phyloP scores from a whole-genome alignment of 2,888 invertebrate species.

The Plebejus anna region DNA sequence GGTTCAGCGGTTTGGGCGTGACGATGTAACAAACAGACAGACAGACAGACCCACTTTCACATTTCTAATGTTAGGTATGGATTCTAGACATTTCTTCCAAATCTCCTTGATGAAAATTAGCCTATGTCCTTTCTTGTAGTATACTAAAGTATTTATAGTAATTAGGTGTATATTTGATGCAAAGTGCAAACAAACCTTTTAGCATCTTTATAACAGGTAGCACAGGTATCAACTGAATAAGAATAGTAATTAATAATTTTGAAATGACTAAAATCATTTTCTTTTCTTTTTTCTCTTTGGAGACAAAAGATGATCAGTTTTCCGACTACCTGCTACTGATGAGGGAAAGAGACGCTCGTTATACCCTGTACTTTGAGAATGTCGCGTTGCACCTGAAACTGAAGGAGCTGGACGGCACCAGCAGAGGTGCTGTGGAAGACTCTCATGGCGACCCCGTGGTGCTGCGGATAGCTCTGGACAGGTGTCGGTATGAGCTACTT shows the following conservation, averaged over 20 bases:
- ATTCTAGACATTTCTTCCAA: no score
- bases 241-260: not conserved
- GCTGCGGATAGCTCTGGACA: constrained; percentile 64
- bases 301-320: constrained; percentile 66
- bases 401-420: constrained; percentile 57
- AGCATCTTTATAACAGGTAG: not conserved
- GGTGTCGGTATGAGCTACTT: constrained; percentile 54
- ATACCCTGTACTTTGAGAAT: constrained; percentile 70
- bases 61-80: no score
- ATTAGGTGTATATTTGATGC: not conserved
- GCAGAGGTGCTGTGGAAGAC: constrained; percentile 43
- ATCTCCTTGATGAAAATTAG: no score
- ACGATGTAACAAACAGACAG: no score
- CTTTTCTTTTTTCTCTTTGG: constrained; percentile 24
- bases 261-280: not conserved
- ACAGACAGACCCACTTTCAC: no score
- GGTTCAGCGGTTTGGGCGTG: no score
- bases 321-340: constrained; percentile 62
- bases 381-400: constrained; percentile 60
- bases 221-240: not conserved
- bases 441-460: constrained; percentile 61
- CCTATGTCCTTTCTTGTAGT: no score
- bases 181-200: not conserved
- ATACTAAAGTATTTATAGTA: no score
- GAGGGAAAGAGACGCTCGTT: constrained; percentile 67